Conservation (phyloP, 53 echinoderm and acorn worm species). For the Patiria pectinifera region DNA sequence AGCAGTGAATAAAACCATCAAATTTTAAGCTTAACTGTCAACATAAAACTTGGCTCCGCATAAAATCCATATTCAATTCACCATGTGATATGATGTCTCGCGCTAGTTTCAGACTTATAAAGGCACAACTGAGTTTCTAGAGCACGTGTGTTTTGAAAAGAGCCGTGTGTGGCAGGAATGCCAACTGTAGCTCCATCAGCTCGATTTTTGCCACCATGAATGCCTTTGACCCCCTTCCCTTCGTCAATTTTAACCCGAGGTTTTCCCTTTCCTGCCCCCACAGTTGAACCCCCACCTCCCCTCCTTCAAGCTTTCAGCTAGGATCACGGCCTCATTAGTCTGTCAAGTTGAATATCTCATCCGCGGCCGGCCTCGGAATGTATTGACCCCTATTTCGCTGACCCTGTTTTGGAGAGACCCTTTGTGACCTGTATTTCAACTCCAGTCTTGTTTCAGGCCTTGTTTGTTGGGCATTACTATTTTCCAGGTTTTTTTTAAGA, state of each 20-base stretch:
- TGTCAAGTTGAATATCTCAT: slow-evolving; percentile 44
- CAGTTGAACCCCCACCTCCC: background rate
- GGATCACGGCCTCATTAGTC: slow-evolving; percentile 26
- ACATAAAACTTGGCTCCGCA: no score
- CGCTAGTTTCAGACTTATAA: no score
- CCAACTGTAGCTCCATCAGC: no score
- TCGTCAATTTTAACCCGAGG: background rate
- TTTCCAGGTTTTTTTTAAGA: no score
- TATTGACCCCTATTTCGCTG: background rate
- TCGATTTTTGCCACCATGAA: background rate
- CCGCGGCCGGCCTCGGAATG: background rate
- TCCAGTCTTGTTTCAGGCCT: background rate
- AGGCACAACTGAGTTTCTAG: no score
- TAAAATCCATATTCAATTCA: no score
- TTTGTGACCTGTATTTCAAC: background rate
- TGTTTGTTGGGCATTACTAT: background rate
- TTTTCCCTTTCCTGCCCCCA: background rate
- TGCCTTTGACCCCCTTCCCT: background rate
- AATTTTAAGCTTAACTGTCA: no score
- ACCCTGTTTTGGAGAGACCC: slow-evolving; percentile 18
- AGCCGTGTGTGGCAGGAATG: no score
- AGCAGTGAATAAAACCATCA: no score
- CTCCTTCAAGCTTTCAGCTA: background rate
- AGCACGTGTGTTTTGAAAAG: no score
- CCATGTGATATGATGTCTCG: no score